Evolutionary conservation across 1,140 invertebrate genomes (phyloP).

Genomic region (Aphelinus certus): DNA sequence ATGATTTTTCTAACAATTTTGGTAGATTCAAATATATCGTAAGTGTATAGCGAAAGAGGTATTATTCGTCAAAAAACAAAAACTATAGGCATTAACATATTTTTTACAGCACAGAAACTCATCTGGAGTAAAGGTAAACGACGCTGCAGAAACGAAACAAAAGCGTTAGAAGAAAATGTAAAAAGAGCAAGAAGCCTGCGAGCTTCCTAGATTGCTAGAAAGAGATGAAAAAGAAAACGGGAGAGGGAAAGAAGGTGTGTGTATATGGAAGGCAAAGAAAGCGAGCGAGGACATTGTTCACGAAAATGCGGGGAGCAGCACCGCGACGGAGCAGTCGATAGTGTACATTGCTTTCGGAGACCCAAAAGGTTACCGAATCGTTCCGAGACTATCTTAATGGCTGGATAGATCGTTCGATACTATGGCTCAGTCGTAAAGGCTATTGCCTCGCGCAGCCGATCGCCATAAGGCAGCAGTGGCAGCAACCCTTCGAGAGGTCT

Average conservation of each 20-base stretch:
- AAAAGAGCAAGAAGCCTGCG: slow-evolving; percentile 39
- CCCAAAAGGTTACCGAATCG: slow-evolving; percentile 67
- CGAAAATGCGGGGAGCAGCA: slow-evolving; percentile 52
- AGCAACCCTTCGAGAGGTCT: slow-evolving; percentile 24
- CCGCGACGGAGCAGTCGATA: slow-evolving; percentile 60
- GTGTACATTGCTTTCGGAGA: slow-evolving; percentile 64
- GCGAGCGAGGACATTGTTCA: slow-evolving; percentile 48
- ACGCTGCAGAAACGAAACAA: slow-evolving; percentile 39
- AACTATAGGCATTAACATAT: slow-evolving; percentile 16
- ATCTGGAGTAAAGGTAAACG: slow-evolving; percentile 28
- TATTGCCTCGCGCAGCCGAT: slow-evolving; percentile 57
- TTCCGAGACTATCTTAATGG: slow-evolving; percentile 68
- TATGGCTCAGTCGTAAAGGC: slow-evolving; percentile 67
- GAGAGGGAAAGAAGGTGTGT: slow-evolving; percentile 22
- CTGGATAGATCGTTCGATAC: slow-evolving; percentile 67
- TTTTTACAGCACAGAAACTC: neutral
- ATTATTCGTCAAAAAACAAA: too few species aligned
- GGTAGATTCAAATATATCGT: too few species aligned
- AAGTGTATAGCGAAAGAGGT: too few species aligned
- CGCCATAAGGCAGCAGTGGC: neutral
- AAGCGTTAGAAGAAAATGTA: slow-evolving; percentile 29
- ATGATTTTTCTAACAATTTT: too few species aligned
- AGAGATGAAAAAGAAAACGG: slow-evolving; percentile 40
- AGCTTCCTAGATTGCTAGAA: slow-evolving; percentile 34
- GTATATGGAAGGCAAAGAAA: slow-evolving; percentile 19